Base-by-base conservation (phyloP, 2,888 invertebrate genomes). In the Pherbina coryleti region DNA sequence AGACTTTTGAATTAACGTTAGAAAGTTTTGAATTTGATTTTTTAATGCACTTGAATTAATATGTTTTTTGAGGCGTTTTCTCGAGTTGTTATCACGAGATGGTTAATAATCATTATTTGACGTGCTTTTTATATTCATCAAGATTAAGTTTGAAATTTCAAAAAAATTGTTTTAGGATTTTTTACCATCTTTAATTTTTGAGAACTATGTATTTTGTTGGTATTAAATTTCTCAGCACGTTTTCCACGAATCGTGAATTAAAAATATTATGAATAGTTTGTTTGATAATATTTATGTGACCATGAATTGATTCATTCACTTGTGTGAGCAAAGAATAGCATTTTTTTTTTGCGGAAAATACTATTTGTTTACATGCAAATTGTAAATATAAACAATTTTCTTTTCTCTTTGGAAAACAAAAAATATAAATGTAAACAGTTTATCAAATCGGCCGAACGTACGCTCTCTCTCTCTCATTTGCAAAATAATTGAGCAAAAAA, bases 351-450 rank as follows among this genome's bases (percentile, higher is more conserved):
- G 25, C 22, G 19, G 14, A 9, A 8, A 25, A 14, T 17, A 25
- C 25, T 28, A 25, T 25, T 57, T 31, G 34, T 62, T 60, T 75
- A 22, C 31, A 7, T 49, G 25, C 51, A 69, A 74, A 55, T 51
- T 76, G 75, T 72, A 60, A 60, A 71, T 73, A 70, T 67, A 73
- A 76, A 67, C 57, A 73, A 73, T 71, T 8, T 19, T n/a, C 72
- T 78, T 66, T 70, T 70, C 28, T n/a, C 14, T 60, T 60, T 5
- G 8, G 25, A 14, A 60, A 60, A 22, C 19, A 60, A 60, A 4
- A 22, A 60, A 60, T 3, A 60, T 5, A 22, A 60, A 60, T 9
- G 25, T 25, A 5, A 19, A 60, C 17, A 60, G 0, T 44, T 14
- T 25, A 67, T 14, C 5, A 5, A 67, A 14, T 4, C 14, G 44